A percentile compares a stretch with the other conserved stretches of the same genome.
Conservation (phyloP, 2,113 vertebrate species). For the Solea senegalensis region DNA sequence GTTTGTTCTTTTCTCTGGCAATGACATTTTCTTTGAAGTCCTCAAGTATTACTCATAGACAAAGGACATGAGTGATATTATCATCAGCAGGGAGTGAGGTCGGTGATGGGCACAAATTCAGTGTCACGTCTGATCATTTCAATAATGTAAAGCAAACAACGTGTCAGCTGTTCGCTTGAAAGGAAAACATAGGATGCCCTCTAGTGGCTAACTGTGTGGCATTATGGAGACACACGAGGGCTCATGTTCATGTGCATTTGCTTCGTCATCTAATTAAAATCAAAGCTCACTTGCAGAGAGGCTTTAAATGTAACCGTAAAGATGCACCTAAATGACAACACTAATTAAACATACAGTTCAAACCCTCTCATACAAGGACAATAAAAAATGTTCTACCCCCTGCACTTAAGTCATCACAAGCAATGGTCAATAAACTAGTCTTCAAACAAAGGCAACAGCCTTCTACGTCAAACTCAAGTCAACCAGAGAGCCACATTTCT, state of each 20-base stretch:
- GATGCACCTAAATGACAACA: too few species aligned
- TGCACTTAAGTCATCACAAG: background rate
- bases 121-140: background rate
- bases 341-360: too few species aligned
- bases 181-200: slow-evolving; percentile 42
- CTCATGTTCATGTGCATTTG: background rate
- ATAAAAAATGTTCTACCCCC: background rate
- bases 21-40: background rate
- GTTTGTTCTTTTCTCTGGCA: background rate
- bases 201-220: slow-evolving; percentile 58
- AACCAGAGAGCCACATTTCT: slow-evolving; percentile 9
- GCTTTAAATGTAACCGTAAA: too few species aligned
- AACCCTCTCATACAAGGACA: too few species aligned
- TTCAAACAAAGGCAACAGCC: slow-evolving; percentile 18
- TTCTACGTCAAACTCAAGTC: slow-evolving; percentile 21
- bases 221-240: background rate
- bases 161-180: background rate
- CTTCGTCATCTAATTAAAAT: background rate
- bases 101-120: background rate
- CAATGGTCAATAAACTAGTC: background rate
- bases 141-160: background rate
- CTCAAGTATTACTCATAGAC: background rate
- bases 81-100: background rate
- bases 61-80: background rate
- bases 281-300: background rate